Base-by-base conservation (phyloP, 2,797 vertebrate genomes). In the Miichthys miiuy region DNA sequence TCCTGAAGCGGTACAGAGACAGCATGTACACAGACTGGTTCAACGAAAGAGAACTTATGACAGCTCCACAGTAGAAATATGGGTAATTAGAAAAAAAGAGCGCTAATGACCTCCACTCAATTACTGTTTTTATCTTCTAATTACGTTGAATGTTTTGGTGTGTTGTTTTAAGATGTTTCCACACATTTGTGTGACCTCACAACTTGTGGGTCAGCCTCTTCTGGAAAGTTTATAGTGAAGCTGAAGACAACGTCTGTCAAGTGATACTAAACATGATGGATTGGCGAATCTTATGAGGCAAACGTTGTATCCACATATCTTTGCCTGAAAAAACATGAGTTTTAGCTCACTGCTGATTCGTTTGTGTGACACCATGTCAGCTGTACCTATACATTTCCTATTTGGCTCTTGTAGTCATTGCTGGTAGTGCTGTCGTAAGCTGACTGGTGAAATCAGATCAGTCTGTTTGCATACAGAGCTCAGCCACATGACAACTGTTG, bases 361-460 rank as follows among this genome's bases (percentile, higher is more conserved):
- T 56, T 14, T 27, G 42, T 34, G 42, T 38, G 11, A 60, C 30
- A 34, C 4, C 9, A 8, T 47, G 42, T 46, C 55, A 70, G 3
- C 21, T 17, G 38, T n/a, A 18, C 7, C 41, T 55, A 56, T 12
- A 38, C 47, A 50, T 41, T 50, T 66, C 30, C 21, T 38, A 23
- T 20, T 57, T 20, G 17, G 5, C 23, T 56, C 21, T 34, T 57
- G 42, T 11, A 21, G 44, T 50, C 42, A 16, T 42, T 21, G 41
- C 25, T 18, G 5, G 23, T 46, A 13, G 23, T 46, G 23, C 38
- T 54, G 16, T 23, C 61, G 18, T n/a, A 4, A 42, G 56, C 56
- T 42, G 68, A 51, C 3, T 25, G 44, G 44, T 60, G 56, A 54
- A 50, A 72, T 55, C 60, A 23, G 23, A 70, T 58, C 48, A 46